phyloP scores from a whole-genome alignment of 1,140 invertebrate genomes.

The Drosophila pruinosa region DNA sequence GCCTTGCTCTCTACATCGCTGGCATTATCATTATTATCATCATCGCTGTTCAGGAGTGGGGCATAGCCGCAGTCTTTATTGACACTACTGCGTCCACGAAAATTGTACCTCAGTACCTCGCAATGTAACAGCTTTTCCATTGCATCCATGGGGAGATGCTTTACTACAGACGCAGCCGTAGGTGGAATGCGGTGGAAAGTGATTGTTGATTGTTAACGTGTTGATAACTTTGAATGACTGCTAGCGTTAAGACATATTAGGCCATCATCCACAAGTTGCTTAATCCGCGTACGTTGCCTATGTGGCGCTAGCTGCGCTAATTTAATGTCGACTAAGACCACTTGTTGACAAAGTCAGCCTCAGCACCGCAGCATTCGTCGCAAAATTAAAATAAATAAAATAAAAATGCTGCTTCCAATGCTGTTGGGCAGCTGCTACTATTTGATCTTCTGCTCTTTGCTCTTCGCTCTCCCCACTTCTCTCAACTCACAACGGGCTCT shows the following conservation, averaged over 20 bases:
- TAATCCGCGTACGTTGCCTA: conserved; percentile 19
- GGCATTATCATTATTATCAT: conserved; percentile 23
- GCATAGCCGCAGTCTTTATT: conserved; percentile 34
- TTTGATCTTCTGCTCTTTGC: conserved; percentile 25
- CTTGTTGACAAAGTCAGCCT: neutral
- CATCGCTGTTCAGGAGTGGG: conserved; percentile 42
- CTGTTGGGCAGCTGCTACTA: conserved; percentile 19
- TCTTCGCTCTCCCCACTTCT: neutral
- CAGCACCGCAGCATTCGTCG: neutral
- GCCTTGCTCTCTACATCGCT: conserved; percentile 11
- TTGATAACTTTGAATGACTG: neutral
- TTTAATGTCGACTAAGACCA: conserved; percentile 28
- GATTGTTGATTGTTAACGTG: neutral
- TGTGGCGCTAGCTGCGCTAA: conserved; percentile 37
- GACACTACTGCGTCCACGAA: conserved; percentile 10
- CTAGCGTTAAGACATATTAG: conserved; percentile 21
- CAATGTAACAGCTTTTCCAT: conserved; percentile 37
- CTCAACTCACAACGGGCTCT: neutral
- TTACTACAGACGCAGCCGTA: too few relatives aligned
- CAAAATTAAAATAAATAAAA: neutral
- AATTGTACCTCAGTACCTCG: neutral
- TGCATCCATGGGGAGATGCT: neutral
- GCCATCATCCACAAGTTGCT: conserved; percentile 5
- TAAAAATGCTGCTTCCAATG: neutral
- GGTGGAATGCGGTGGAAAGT: neutral